phyloP scores from a whole-genome alignment of 2,797 vertebrate genomes.

The Eleutherodactylus coqui region DNA sequence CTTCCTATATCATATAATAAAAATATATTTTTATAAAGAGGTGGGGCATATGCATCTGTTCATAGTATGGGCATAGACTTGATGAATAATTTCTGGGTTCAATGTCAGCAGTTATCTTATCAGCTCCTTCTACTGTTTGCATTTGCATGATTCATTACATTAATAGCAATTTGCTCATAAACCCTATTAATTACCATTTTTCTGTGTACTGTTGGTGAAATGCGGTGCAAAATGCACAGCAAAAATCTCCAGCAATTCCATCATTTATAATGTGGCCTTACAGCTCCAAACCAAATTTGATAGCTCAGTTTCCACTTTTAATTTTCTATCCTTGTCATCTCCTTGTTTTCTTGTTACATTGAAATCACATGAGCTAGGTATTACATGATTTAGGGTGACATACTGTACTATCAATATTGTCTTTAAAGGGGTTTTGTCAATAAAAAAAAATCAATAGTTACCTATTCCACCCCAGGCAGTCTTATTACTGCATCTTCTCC shows the following conservation, averaged over 20 bases:
- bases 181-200: background rate
- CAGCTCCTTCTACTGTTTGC: background rate
- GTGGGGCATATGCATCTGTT: background rate
- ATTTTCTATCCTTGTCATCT: no score
- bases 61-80: constrained; percentile 60
- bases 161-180: background rate
- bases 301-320: background rate
- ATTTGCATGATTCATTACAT: background rate
- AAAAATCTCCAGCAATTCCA: background rate
- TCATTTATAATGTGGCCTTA: background rate
- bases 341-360: no score
- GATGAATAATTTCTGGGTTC: background rate
- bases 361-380: no score
- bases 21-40: constrained; percentile 21
- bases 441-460: no score
- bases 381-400: no score
- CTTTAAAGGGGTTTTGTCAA: no score
- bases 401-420: no score
- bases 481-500: no score
- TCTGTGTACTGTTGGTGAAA: no score
- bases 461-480: no score
- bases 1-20: constrained; percentile 19
- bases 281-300: background rate
- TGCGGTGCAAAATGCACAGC: no score
- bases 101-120: background rate